phyloP scores from a whole-genome alignment of 2,113 vertebrate species.

The Cebidichthys violaceus region DNA sequence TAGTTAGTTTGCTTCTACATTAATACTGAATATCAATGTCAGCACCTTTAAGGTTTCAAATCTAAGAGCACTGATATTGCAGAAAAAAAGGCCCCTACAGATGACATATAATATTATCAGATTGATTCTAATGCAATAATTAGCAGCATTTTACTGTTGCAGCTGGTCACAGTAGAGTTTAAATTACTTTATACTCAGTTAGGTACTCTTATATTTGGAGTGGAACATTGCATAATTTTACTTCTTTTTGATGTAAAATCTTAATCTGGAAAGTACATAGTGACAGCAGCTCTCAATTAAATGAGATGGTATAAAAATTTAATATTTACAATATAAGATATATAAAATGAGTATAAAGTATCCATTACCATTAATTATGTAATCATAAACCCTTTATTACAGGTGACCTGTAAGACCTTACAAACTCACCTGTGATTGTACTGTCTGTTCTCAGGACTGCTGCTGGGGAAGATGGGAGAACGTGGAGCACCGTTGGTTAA shows the following conservation, averaged over 20 bases:
- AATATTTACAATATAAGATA: background rate
- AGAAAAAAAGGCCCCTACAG: background rate
- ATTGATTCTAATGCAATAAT: background rate
- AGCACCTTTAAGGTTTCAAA: background rate
- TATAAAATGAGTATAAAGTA: background rate
- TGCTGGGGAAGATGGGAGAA: constrained; percentile 91
- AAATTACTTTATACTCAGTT: background rate
- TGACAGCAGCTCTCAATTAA: background rate
- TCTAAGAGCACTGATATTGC: background rate
- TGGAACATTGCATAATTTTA: background rate
- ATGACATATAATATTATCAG: background rate
- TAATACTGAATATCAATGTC: too few relatives aligned
- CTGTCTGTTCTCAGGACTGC: constrained; percentile 80
- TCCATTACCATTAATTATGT: background rate
- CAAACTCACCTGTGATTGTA: background rate
- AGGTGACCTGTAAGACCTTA: background rate
- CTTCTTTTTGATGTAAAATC: background rate
- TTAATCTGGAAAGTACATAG: background rate
- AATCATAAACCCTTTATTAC: background rate
- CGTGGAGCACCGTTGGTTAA: constrained; percentile 88
- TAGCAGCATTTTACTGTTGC: background rate
- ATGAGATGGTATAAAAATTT: background rate
- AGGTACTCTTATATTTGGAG: background rate
- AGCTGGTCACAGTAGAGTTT: background rate
- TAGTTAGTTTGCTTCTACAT: too few relatives aligned